A percentile compares a stretch with the other conserved stretches of the same genome.
These are phyloP conservation scores for Muscicapa striata DNA, from an alignment of 2,797 vertebrate genomes.

Conservation along the genomic window DNA sequence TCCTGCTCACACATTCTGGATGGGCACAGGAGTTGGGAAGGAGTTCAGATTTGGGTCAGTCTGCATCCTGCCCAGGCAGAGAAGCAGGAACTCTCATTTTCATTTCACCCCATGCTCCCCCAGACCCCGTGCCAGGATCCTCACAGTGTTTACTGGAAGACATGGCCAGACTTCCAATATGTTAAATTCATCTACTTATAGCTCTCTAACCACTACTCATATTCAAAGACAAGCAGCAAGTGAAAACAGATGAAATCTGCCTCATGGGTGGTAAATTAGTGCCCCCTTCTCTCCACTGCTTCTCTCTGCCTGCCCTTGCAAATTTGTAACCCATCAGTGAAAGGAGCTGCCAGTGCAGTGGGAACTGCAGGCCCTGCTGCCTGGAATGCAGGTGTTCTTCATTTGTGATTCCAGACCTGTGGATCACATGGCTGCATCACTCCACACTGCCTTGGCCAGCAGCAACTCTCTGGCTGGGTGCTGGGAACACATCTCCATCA, in stretches of 20 bases:
- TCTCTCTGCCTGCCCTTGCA: not conserved
- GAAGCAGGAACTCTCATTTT: not conserved
- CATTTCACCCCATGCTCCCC: not conserved
- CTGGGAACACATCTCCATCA: not conserved
- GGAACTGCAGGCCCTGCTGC: not conserved
- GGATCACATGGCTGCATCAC: not conserved
- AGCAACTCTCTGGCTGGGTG: not conserved
- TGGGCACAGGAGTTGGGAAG: not conserved
- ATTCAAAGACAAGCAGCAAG: not conserved
- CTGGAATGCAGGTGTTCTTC: not conserved
- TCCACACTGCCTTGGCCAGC: rapidly evolving
- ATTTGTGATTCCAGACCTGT: not conserved
- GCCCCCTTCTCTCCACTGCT: too few relatives aligned
- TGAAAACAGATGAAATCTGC: not conserved
- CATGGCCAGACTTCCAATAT: not conserved
- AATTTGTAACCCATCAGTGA: rapidly evolving
- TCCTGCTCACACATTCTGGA: not conserved
- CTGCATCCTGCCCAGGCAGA: not conserved
- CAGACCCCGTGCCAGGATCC: not conserved
- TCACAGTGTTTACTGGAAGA: not conserved
- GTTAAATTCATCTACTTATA: not conserved
- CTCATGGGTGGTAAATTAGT: not conserved
- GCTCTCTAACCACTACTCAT: not conserved
- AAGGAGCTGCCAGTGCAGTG: not conserved
- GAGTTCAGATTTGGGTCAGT: slow-evolving; percentile 49